Evolutionary conservation across 2,888 invertebrate genomes (phyloP).

Genomic region (Emmelina monodactyla): DNA sequence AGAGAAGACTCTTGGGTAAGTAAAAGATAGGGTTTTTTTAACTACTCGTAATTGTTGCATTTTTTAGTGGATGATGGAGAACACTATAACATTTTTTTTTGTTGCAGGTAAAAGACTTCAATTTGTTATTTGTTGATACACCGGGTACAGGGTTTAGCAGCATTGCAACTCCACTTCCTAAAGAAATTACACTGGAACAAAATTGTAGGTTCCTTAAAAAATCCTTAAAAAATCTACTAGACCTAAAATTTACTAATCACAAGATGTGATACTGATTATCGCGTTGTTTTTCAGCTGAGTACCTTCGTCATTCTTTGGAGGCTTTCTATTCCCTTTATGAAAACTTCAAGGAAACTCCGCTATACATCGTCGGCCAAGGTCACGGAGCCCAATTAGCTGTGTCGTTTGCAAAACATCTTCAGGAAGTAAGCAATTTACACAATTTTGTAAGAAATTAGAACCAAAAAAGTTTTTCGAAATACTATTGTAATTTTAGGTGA

Average conservation of each 20-base stretch:
- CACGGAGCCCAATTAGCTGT: conserved; percentile 90
- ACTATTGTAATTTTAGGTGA: too few relatives aligned
- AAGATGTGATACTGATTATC: too few relatives aligned
- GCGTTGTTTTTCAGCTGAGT: conserved; percentile 68
- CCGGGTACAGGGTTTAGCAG: conserved; percentile 88
- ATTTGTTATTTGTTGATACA: conserved; percentile 87
- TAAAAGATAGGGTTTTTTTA: conserved; percentile 3
- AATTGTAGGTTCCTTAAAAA: too few relatives aligned
- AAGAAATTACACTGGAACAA: not conserved
- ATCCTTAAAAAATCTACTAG: too few relatives aligned
- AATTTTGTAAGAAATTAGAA: too few relatives aligned
- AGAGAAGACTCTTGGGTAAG: conserved; percentile 78
- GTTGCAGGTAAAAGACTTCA: conserved; percentile 72
- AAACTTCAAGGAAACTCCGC: conserved; percentile 70
- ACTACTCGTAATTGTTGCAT: not conserved
- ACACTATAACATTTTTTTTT: conserved; percentile 4
- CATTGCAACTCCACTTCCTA: not conserved
- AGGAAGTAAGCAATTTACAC: not conserved
- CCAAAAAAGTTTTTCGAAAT: too few relatives aligned
- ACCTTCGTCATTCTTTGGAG: conserved; percentile 73
- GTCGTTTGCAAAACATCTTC: conserved; percentile 66
- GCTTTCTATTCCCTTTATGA: conserved; percentile 71
- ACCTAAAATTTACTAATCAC: not conserved
- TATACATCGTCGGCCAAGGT: conserved; percentile 86
- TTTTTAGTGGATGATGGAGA: too few relatives aligned